Evolutionary conservation across 2,888 invertebrate species (phyloP), one percentile per base, ranked within the genome.

Genomic region (Drosophila testacea): DNA sequence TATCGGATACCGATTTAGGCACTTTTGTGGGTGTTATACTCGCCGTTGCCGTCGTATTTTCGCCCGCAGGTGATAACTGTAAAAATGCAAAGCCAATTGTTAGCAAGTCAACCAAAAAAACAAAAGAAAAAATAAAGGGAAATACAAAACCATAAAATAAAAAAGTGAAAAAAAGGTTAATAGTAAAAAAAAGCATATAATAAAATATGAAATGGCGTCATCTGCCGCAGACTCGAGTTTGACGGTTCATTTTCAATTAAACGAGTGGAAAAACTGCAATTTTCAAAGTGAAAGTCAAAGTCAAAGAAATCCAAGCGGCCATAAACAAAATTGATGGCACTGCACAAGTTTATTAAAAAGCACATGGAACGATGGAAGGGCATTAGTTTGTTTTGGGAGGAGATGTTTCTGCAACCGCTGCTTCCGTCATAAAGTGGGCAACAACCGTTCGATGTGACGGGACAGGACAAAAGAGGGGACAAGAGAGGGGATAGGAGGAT

Each of bases 1-100:
- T 97, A 93, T 98, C 97, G 92, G 97, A 97, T 91, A 98, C 98
- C 71, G 97, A 95, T 94, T 97, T 97, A 91, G 95, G 95, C 91
- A 95, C 94, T 93, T 94, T 95, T 90, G 94, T 95, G 91, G 95
- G 95, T 89, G 95, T 68, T 10, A 16, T 11, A 89, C 96, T 95
- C 88, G 95, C 95, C 86, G 56, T 67, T 27, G 69, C 30, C 27
- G 72, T 59, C 64, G 63, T 52, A 52, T 68, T 70, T 16, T 72
- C 62, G 32, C 48, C 73, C n/a, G 44, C 59, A 57, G 89, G 71
- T 77, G 86, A 69, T 70, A 79, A 65, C 91, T 91, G 79, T 36
- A 77, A 84, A 70, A 85, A 64, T 51, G 41, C 61, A 77, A 74
- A 59, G 44, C 36, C 60, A 50, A 68, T 70, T 52, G 66, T 83